Base-by-base conservation (phyloP, 2,888 invertebrate species). In the Drosophila emarginata region DNA sequence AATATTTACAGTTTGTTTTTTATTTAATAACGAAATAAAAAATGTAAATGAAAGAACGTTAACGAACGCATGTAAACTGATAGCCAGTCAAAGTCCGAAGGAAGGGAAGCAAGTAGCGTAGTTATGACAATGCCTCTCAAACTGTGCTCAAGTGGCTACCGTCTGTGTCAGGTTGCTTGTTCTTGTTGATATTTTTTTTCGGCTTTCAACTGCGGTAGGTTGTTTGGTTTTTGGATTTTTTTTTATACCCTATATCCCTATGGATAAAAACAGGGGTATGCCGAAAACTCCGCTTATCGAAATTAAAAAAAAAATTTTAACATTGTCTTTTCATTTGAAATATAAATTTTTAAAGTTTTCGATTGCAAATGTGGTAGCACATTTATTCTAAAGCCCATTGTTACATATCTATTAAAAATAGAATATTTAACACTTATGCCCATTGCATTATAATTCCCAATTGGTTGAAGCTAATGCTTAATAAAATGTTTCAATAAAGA, bases 1-100 rank as follows among this genome's bases (percentile, higher is more conserved):
- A 82, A 89, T 80, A 89, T 89, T 86, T 86, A 82, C 88, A 78
- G 76, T 80, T 82, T 76, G 74, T 65, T 76, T 61, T 76, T 74
- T 76, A 81, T 75, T 86, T 74, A 79, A 73, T 76, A 18, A 45
- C 6, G 15, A 15, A 18, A 45, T 45, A 9, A 21, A 11, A 32
- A 32, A 32, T 51, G 56, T 40, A 12, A 64, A 51, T 12, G 9
- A 50, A n/a, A 51, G 50, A 64, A 57, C 54, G 54, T 54, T 36
- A 18, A 12, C 14, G 56, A 39, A 56, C 26, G 28, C 56, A 65
- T 73, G 82, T 81, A 87, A 87, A 60, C 82, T 84, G 87, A 87
- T 85, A 85, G 73, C 79, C 40, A 67, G 56, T 53, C 62, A 57
- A 64, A 61, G 9, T 45, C 18, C 4, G 15, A 52, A 65, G 51